Base-by-base conservation (phyloP, 2,888 invertebrate genomes). In the Willowsia nigromaculata region DNA sequence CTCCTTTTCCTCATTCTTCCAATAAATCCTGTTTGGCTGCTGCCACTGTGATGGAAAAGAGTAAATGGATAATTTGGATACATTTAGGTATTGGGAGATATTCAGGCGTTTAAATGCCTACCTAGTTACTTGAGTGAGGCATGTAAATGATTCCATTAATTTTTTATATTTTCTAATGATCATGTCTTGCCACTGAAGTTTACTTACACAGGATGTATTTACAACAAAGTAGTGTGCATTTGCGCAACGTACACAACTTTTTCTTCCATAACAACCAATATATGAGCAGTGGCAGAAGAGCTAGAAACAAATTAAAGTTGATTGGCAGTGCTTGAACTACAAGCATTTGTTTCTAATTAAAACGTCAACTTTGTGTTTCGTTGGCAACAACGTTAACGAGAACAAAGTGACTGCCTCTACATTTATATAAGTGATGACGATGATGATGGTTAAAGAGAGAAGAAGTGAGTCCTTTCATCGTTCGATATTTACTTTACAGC, bases 301-400 rank as follows among this genome's bases (percentile, higher is more conserved):
- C 33, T n/a, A 65, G 50, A 27, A 47, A 18, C 37, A 62, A 40
- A 82, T 80, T 68, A 78, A 88, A 88, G 90, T 89, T 92, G 92
- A 92, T 92, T 92, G 92, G 92, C 92, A 91, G 84, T 88, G 84
- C 88, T 90, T 92, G 90, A 91, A 88, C 91, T 82, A 83, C 59
- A 86, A 92, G 92, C 92, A 92, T 92, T 92, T 92, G 92, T 92
- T 92, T 92, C 92, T 92, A 92, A 92, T 92, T 92, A 92, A 92
- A 92, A 92, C 91, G 91, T 92, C 92, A 92, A 91, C 82, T 89
- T 85, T 92, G 91, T 92, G 91, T 92, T 80, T 90, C 78, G 88
- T 88, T 56, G 5, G 30, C 22, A 33, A 33, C 11, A 53, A 78
- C 33, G 53, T 5, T 15, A 37, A 47, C 27, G 33, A 78, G 33